Evolutionary conservation across 2,888 invertebrate genomes (phyloP).

Genomic region (Boloria selene): DNA sequence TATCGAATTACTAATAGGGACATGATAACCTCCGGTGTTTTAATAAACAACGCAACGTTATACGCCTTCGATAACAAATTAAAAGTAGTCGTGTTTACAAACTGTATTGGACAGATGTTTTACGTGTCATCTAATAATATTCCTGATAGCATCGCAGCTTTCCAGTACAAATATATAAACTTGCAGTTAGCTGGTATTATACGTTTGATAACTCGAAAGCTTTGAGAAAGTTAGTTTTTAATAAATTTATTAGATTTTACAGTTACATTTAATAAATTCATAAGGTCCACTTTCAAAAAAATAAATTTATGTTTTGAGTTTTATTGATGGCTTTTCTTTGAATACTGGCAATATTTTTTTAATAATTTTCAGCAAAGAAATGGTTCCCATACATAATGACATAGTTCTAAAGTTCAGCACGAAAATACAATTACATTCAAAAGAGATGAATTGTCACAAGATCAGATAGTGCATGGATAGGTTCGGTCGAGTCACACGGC

Average conservation of each 20-base stretch:
- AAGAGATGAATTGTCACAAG: constrained; percentile 40
- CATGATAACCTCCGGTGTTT: constrained; percentile 18
- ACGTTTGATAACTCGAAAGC: too few species aligned
- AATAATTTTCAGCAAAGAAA: too few species aligned
- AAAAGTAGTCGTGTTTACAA: constrained; percentile 31
- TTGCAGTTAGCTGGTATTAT: too few species aligned
- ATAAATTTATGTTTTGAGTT: too few species aligned
- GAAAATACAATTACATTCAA: constrained; percentile 38
- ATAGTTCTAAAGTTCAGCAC: constrained; percentile 29
- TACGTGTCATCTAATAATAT: constrained; percentile 24
- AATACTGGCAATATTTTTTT: too few species aligned
- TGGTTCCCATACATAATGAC: constrained; percentile 28
- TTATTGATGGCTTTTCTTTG: too few species aligned
- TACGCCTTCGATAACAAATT: constrained; percentile 31
- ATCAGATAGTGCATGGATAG: constrained; percentile 47
- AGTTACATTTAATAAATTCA: too few species aligned
- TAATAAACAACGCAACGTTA: constrained; percentile 27
- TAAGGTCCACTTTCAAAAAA: too few species aligned
- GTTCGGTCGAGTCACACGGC: constrained; percentile 62
- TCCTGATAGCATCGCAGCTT: constrained; percentile 16
- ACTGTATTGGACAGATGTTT: constrained; percentile 25
- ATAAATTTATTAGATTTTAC: too few species aligned
- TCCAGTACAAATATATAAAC: neutral
- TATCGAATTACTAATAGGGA: constrained; percentile 19
- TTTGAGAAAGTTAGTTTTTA: too few species aligned